Evolutionary conservation across 2,113 vertebrate species (phyloP), one percentile per base, ranked within the genome.

Genomic region (Spheniscus mendiculus): DNA sequence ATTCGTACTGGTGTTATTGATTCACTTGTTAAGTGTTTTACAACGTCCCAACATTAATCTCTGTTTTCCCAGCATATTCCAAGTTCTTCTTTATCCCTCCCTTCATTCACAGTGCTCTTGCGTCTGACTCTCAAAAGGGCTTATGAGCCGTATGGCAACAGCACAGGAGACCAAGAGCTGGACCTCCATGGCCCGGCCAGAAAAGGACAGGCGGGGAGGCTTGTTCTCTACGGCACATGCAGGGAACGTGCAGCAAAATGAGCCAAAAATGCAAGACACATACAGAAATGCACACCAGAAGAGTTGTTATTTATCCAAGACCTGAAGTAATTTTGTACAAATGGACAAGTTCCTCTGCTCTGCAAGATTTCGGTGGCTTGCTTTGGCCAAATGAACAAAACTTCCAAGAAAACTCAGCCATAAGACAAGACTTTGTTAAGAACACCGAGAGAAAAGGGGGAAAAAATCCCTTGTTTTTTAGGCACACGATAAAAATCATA

Each of bases 151-250:
- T 9, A 34, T 5, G 4, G 40, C 53, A 73, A 47, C 30, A 52
- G 34, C 53, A 40, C 0, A 65, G 47, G 26, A 83, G 66, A 92
- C 20, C 56, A 77, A 56, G n/a, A 0, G 0, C 44, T 72, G 47
- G 27, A 29, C 23, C 15, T 65, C 38, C 13, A 13, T 1, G 3
- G 38, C 26, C 59, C 0, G 0, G 40, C 27, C 56, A 67, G 44
- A 63, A 66, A 34, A 49, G 8, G 8, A 80, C 10, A 42, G 32
- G 19, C 4, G 1, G n/a, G 29, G 15, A 81, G 22, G 32, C 9
- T 56, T 58, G 22, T 19, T 65, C 66, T 40, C 49, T 40, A 27
- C 0, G 1, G 29, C 47, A 62, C 5, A 55, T 2, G 4, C 11
- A 52, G 13, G 52, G 44, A 90, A 72, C 0, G 0, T n/a, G 42